Conservation (phyloP, 1,140 invertebrate species). For the Laupala kohalensis region DNA sequence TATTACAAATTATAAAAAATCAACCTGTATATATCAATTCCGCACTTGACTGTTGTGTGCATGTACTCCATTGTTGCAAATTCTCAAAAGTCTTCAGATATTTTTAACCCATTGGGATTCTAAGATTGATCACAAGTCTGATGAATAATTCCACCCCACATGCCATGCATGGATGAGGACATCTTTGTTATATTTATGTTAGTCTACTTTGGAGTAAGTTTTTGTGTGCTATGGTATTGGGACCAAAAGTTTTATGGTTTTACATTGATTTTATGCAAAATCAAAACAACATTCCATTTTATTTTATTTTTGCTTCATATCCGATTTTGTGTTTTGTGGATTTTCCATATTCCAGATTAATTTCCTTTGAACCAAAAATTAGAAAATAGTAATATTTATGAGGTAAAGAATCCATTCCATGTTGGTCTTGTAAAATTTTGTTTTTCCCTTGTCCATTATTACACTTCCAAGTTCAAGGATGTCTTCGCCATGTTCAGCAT, state of each 20-base stretch:
- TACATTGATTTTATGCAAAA: neutral
- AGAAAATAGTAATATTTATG: no score
- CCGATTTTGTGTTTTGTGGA: no score
- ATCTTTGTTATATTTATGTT: neutral
- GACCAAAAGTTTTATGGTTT: neutral
- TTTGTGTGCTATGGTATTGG: neutral
- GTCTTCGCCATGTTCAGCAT: neutral
- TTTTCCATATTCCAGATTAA: no score
- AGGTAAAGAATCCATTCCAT: no score
- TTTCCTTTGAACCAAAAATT: no score
- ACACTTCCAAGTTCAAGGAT: neutral
- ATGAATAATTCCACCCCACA: neutral
- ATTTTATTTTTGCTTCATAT: no score
- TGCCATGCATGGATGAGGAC: neutral
- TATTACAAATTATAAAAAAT: neutral
- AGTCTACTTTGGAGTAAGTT: neutral
- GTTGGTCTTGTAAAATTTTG: no score
- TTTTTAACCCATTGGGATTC: neutral
- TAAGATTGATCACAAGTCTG: neutral
- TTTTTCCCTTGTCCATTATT: neutral
- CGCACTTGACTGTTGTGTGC: constrained; percentile 11
- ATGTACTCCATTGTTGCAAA: constrained; percentile 11
- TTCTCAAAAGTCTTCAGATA: neutral
- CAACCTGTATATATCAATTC: constrained; percentile 9
- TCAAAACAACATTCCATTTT: neutral